Conservation (phyloP, 2,888 invertebrate species). For the Desoria tigrina region DNA sequence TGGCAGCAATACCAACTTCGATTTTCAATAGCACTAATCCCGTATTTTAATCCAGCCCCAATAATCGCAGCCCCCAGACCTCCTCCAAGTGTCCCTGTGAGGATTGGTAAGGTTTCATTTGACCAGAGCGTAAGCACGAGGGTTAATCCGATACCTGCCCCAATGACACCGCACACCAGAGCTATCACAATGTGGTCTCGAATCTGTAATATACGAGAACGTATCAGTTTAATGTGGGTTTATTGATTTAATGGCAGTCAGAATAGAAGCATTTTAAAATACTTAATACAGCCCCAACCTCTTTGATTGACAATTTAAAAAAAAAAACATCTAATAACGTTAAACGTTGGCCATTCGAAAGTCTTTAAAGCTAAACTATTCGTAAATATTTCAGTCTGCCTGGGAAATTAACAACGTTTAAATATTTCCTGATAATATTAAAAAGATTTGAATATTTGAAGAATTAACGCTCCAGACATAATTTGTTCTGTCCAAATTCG, state of each 20-base stretch:
- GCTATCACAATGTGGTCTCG: constrained; percentile 19
- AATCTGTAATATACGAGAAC: constrained; percentile 12
- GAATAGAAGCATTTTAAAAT: too few relatives aligned
- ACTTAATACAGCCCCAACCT: too few relatives aligned
- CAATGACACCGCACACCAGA: constrained; percentile 8
- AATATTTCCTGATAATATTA: too few relatives aligned
- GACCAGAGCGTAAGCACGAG: neutral
- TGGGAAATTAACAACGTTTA: too few relatives aligned
- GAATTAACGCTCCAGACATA: too few relatives aligned
- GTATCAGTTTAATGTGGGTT: neutral
- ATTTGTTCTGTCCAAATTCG: too few relatives aligned
- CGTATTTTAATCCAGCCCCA: constrained; percentile 18
- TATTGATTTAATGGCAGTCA: neutral
- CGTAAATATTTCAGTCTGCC: too few relatives aligned
- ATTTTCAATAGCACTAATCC: constrained; percentile 20
- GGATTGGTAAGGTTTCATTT: constrained; percentile 9
- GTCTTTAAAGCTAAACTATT: too few relatives aligned
- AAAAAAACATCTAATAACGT: too few relatives aligned
- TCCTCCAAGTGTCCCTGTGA: constrained; percentile 5
- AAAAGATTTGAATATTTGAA: too few relatives aligned
- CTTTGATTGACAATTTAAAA: too few relatives aligned
- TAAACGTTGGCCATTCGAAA: too few relatives aligned
- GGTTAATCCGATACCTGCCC: constrained; percentile 12
- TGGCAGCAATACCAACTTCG: constrained; percentile 7
- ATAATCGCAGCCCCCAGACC: neutral